Percentiles rank a stretch among this genome's conserved stretches.
Evolutionary conservation across 2,113 vertebrate genomes (phyloP).

Genomic region (Climacteris rufus): DNA sequence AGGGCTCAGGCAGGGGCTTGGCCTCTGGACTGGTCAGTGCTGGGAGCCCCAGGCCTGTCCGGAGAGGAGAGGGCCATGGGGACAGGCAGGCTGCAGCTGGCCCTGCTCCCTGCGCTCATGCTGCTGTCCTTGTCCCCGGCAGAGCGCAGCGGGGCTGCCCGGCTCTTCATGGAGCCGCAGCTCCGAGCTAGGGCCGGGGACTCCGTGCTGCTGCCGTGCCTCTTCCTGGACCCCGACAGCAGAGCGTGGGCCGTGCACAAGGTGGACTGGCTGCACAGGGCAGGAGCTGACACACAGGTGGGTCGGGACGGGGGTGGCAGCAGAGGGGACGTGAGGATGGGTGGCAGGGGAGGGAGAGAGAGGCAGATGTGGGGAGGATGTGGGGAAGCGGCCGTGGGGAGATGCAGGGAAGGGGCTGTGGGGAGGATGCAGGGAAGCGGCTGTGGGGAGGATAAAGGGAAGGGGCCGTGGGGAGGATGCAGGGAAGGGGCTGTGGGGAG

Average conservation of each 20-base stretch:
- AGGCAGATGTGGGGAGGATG: not conserved
- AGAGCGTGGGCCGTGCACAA: conserved; percentile 35
- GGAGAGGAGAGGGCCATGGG: not conserved
- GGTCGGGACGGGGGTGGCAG: not conserved
- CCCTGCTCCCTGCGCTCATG: not conserved
- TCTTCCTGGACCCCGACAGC: conserved; percentile 1
- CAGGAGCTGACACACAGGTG: not conserved
- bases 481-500: not conserved
- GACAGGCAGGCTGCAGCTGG: not conserved
- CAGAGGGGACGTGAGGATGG: fast-evolving
- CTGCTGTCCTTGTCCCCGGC: conserved; percentile 30
- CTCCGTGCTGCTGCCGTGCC: conserved; percentile 59
- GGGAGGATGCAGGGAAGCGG: not conserved
- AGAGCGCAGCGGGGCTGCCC: not conserved
- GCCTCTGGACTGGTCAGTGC: not conserved
- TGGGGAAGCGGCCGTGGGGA: not conserved
- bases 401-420: not conserved
- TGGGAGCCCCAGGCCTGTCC: not conserved
- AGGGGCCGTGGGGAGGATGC: not conserved
- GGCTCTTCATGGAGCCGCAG: not conserved
- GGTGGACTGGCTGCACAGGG: conserved; percentile 60
- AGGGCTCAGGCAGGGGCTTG: not conserved
- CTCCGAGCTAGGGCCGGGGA: conserved; percentile 41
- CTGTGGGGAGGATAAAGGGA: not conserved
- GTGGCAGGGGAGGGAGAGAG: fast-evolving